A percentile compares a stretch with the other conserved stretches of the same genome.
Evolutionary conservation across 2,797 vertebrate genomes (phyloP).

Genomic region (Eupleurogrammus muticus): DNA sequence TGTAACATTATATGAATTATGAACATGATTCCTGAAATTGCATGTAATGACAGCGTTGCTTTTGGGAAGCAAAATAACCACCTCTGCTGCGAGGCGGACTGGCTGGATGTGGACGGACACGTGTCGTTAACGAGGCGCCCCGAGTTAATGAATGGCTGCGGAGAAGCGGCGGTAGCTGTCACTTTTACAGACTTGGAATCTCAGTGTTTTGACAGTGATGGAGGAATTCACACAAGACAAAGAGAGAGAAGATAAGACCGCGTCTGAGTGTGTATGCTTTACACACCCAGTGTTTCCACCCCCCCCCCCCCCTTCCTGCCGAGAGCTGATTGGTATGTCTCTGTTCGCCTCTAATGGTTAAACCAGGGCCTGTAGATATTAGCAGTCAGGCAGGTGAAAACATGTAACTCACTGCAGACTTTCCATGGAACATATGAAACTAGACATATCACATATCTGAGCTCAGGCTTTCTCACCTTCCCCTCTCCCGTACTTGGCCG

Average conservation of each 20-base stretch:
- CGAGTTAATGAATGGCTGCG: slow-evolving; percentile 44
- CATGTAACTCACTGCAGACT: slow-evolving; percentile 32
- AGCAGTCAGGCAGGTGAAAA: slow-evolving; percentile 50
- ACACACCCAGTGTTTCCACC: slow-evolving; percentile 56
- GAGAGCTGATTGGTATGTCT: slow-evolving; percentile 47
- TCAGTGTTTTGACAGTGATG: slow-evolving; percentile 34
- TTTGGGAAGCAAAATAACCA: slow-evolving; percentile 25
- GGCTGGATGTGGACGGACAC: slow-evolving; percentile 25
- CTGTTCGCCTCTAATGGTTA: slow-evolving; percentile 57
- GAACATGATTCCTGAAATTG: slow-evolving; percentile 21
- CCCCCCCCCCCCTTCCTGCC: not conserved
- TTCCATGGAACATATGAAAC: slow-evolving; percentile 56
- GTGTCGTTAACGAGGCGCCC: slow-evolving; percentile 38
- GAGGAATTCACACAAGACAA: slow-evolving; percentile 34
- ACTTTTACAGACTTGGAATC: slow-evolving; percentile 25
- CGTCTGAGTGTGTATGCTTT: slow-evolving; percentile 47
- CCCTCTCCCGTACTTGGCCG: slow-evolving; percentile 92
- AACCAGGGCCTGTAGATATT: slow-evolving; percentile 58
- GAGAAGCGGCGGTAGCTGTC: slow-evolving; percentile 28
- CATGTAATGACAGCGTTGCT: slow-evolving; percentile 24
- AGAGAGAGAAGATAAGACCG: slow-evolving; percentile 57
- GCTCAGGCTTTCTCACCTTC: slow-evolving; percentile 85
- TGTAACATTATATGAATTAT: slow-evolving; percentile 31
- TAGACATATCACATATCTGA: not conserved
- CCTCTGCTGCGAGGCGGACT: slow-evolving; percentile 33